These are phyloP conservation scores for Edolisoma coerulescens DNA, from an alignment of 2,113 vertebrate genomes.

Conservation along the genomic window DNA sequence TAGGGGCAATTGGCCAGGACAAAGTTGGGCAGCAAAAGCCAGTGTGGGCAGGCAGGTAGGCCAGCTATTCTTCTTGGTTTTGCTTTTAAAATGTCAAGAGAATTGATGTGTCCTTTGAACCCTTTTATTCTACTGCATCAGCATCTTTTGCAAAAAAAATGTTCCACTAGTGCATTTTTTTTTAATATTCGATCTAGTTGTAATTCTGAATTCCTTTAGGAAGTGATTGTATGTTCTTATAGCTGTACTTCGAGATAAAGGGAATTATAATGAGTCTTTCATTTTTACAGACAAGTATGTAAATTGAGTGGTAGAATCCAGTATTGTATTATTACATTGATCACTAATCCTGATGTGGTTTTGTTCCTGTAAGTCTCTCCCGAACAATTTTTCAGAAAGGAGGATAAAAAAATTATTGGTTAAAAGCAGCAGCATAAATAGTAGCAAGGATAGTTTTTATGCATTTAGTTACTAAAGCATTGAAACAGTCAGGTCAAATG, in stretches of 20 bases:
- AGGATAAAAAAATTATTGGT: neutral
- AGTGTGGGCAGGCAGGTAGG: neutral
- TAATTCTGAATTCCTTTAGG: slow-evolving; percentile 19
- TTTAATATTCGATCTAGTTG: neutral
- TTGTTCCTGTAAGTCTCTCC: neutral
- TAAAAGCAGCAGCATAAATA: neutral
- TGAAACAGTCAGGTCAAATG: neutral
- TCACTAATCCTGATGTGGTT: neutral
- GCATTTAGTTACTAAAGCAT: neutral
- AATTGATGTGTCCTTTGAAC: neutral
- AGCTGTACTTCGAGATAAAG: neutral
- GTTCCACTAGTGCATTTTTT: neutral
- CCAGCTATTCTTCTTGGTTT: neutral
- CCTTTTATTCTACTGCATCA: neutral
- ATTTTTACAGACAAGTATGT: neutral
- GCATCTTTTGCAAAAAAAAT: neutral
- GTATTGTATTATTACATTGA: slow-evolving; percentile 20
- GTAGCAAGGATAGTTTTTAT: neutral
- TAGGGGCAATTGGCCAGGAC: neutral
- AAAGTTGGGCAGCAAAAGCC: neutral
- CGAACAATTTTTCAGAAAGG: neutral
- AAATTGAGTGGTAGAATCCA: slow-evolving; percentile 9
- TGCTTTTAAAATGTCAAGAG: neutral
- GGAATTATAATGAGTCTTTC: neutral
- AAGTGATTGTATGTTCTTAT: neutral